These are phyloP conservation scores for Lerista edwardsae DNA, from an alignment of 2,797 vertebrate species.

Conservation along the genomic window DNA sequence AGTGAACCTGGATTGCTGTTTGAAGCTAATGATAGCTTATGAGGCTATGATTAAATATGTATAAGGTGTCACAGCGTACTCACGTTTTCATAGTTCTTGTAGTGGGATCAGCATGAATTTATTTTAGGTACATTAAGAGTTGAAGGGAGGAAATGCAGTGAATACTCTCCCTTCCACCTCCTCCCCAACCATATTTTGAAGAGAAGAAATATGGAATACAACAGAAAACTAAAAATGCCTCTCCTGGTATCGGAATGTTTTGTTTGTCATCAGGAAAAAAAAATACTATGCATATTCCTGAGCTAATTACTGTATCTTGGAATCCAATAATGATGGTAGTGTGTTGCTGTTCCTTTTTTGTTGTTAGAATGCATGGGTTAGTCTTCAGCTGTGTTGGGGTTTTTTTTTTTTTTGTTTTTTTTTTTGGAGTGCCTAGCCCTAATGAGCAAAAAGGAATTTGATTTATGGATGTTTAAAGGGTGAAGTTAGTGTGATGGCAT, in stretches of 20 bases:
- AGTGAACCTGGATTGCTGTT: conserved; percentile 65
- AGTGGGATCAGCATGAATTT: conserved; percentile 36
- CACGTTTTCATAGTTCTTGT: conserved; percentile 54
- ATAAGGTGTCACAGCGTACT: conserved; percentile 65
- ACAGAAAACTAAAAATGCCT: not conserved
- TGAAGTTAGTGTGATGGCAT: not conserved
- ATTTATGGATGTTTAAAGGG: conserved; percentile 24
- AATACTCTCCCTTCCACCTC: not conserved
- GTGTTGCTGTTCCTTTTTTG: not conserved
- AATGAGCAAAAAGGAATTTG: not conserved
- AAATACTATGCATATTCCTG: not conserved
- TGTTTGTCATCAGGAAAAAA: not conserved
- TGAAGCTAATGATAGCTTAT: conserved; percentile 74
- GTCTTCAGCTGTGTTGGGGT: not conserved
- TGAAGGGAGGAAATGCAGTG: not conserved
- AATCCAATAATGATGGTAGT: conserved; percentile 22
- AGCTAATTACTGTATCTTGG: not conserved
- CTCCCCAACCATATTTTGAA: conserved; percentile 20
- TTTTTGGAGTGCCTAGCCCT: conserved; percentile 12
- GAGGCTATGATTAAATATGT: conserved; percentile 71
- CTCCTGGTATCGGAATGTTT: not conserved
- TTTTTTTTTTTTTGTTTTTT: not conserved
- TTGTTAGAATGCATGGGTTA: not conserved
- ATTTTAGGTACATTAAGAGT: conserved; percentile 30
- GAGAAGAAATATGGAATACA: conserved; percentile 16